Conservation (phyloP, 1,140 invertebrate species). For the Arctopsyche grandis region DNA sequence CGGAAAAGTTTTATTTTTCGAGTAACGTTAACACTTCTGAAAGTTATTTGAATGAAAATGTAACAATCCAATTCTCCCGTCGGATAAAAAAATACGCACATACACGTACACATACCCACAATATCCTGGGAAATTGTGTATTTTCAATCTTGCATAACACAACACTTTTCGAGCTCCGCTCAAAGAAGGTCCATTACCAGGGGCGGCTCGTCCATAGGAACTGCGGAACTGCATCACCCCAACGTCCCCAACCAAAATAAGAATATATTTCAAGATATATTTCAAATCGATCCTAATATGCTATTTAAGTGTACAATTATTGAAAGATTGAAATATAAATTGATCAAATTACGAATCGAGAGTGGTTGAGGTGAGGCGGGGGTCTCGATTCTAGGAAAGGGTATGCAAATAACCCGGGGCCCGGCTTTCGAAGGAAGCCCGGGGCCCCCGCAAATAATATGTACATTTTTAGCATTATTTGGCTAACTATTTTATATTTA, state of each 20-base stretch:
- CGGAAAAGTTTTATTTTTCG: not conserved
- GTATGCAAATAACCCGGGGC: too few species aligned
- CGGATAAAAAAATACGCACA: constrained; percentile 46
- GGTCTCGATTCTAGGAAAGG: too few species aligned
- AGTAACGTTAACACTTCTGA: constrained; percentile 21
- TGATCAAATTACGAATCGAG: too few species aligned
- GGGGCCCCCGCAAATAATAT: too few species aligned
- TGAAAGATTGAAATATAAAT: too few species aligned
- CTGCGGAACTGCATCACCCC: too few species aligned
- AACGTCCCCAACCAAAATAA: too few species aligned
- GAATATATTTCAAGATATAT: not conserved
- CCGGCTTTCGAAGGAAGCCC: too few species aligned
- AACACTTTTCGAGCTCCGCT: constrained; percentile 43
- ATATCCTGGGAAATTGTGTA: constrained; percentile 53
- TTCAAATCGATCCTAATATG: not conserved
- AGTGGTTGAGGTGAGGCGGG: too few species aligned
- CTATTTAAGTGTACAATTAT: too few species aligned
- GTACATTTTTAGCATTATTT: too few species aligned
- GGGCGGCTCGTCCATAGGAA: not conserved
- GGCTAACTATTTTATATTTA: too few species aligned
- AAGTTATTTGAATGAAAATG: constrained; percentile 52
- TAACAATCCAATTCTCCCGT: constrained; percentile 49
- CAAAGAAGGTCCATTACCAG: constrained; percentile 30
- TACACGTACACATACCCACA: constrained; percentile 37
- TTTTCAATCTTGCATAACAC: constrained; percentile 53